A percentile compares a stretch with the other conserved stretches of the same genome.
Evolutionary conservation across 2,888 invertebrate species (phyloP).

Genomic region (Mesopsocus fuscifrons): DNA sequence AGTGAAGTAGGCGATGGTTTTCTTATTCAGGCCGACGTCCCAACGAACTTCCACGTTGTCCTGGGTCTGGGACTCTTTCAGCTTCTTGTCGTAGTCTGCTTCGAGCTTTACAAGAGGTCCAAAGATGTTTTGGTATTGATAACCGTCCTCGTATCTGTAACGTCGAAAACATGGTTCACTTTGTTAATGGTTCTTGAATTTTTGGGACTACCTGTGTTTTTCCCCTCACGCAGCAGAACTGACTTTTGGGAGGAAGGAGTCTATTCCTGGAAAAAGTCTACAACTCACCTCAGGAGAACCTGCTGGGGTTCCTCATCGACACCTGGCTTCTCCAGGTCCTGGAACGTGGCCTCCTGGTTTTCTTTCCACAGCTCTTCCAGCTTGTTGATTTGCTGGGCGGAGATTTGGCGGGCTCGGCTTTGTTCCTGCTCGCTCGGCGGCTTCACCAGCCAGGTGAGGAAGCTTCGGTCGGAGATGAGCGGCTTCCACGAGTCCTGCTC

Average conservation of each 20-base stretch:
- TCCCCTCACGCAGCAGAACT: no score
- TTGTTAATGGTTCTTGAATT: no score
- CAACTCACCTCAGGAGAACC: slow-evolving; percentile 29
- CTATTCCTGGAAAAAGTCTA: no score
- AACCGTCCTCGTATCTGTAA: slow-evolving; percentile 88
- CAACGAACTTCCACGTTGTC: slow-evolving; percentile 96
- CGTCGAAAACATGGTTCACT: slow-evolving; percentile 9
- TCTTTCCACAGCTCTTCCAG: slow-evolving; percentile 98
- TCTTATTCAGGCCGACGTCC: slow-evolving; percentile 97
- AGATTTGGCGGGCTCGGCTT: slow-evolving; percentile 85
- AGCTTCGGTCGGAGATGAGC: slow-evolving; percentile 86
- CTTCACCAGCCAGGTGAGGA: slow-evolving; percentile 92
- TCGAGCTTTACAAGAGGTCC: slow-evolving; percentile 92
- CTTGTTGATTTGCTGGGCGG: slow-evolving; percentile 92
- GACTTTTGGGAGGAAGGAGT: no score
- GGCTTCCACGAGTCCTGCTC: slow-evolving; percentile 99
- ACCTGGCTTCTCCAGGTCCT: slow-evolving; percentile 95
- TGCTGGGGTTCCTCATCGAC: slow-evolving; percentile 97
- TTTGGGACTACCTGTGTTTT: no score
- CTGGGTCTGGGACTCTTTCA: slow-evolving; percentile 96
- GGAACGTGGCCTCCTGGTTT: slow-evolving; percentile 92
- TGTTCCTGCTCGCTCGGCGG: slow-evolving; percentile 96
- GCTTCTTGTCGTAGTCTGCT: slow-evolving; percentile 92
- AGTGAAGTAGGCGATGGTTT: slow-evolving; percentile 92
- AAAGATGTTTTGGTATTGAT: slow-evolving; percentile 97